Evolutionary conservation across 2,113 vertebrate genomes (phyloP), one percentile per base, ranked within the genome.

Genomic region (Aspidoscelis tigris): DNA sequence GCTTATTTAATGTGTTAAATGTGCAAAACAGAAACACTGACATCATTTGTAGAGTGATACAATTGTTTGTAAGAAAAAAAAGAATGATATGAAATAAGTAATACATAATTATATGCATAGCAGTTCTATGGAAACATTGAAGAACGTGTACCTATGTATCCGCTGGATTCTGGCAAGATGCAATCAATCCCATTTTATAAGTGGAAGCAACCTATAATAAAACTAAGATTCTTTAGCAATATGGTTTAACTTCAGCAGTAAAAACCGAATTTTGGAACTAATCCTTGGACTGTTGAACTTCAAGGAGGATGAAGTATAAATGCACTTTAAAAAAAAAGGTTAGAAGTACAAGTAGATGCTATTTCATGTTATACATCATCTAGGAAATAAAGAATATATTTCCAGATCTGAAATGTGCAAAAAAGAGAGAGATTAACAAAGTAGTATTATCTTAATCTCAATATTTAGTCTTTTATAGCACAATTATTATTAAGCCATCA

Each of bases 401-500:
- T 61, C 58, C 58, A 61, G 11, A 16, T 61, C 58, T 61, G 58
- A 20, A 61, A 61, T 61, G 58, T 61, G 58, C 58, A 50, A 20
- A 61, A 33, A 68, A 16, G 84, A 44, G 9, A 64, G 22, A 43
- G 18, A 64, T 22, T 7, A 80, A 82, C 41, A 33, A 87, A 80
- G 74, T 18, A 84, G 74, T 5, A 18, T 4, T 55, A 21, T 53
- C 75, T 82, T 72, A 90, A 85, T 83, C 50, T 33, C 16, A 4
- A 84, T 81, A 58, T 44, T 84, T 88, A 80, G 4, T n/a, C 4
- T 24, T n/a, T 78, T 78, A 12, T 33, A 61, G 5, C 8, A 50
- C 47, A 50, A 50, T 58, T 64, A 68, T 68, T 18, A 72, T 61
- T 82, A 80, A 66, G 87, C 79, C 76, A 47, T 33, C 47, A 88